A percentile compares a stretch with the other conserved stretches of the same genome.
These are phyloP conservation scores for Athalia cordata DNA, from an alignment of 2,888 invertebrate species.

Conservation along the genomic window DNA sequence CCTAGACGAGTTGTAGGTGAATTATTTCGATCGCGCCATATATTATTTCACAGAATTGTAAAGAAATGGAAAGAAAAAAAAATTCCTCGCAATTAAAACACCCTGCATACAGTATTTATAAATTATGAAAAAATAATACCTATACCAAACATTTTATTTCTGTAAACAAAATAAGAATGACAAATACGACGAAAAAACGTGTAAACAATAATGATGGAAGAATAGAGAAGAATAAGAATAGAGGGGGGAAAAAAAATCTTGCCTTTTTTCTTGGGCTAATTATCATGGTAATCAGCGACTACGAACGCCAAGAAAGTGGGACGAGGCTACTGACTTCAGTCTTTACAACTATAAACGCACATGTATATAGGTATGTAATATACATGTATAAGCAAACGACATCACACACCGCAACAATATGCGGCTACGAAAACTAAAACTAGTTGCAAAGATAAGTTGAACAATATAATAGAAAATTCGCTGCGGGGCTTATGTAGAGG, in stretches of 20 bases:
- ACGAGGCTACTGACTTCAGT: slow-evolving; percentile 56
- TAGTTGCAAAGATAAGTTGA: too few species aligned
- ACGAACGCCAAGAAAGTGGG: slow-evolving; percentile 54
- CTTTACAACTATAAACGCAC: slow-evolving; percentile 13
- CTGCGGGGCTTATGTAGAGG: too few species aligned
- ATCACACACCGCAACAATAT: slow-evolving; percentile 1
- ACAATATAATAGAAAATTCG: too few species aligned
- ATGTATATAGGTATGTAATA: not conserved
- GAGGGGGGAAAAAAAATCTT: not conserved
- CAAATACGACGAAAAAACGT: slow-evolving; percentile 29
- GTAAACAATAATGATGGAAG: not conserved
- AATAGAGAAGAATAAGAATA: not conserved
- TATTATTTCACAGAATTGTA: not conserved
- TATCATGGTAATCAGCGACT: slow-evolving; percentile 56
- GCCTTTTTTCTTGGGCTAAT: slow-evolving; percentile 51
- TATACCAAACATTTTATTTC: too few species aligned
- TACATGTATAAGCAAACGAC: not conserved
- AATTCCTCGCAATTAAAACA: not conserved
- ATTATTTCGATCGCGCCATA: not conserved
- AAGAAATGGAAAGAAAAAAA: not conserved
- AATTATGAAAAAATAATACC: too few species aligned
- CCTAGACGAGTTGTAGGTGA: not conserved
- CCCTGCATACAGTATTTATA: too few species aligned
- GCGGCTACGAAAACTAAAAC: not conserved
- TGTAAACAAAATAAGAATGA: not conserved